A percentile compares a stretch with the other conserved stretches of the same genome.
phyloP scores from a whole-genome alignment of 2,888 invertebrate genomes.

The Athalia cordata region DNA sequence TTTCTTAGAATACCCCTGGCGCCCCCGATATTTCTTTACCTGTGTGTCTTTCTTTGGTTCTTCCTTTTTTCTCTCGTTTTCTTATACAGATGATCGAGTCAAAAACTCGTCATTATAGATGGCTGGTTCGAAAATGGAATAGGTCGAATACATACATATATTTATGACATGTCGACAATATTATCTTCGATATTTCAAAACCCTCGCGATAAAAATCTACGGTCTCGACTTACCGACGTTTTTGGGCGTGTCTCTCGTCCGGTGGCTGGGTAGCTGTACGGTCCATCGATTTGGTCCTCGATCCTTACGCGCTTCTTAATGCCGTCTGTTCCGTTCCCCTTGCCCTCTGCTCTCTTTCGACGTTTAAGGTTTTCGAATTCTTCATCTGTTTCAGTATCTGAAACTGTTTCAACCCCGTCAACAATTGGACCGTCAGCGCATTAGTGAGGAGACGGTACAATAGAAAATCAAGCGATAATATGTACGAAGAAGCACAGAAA shows the following conservation, averaged over 20 bases:
- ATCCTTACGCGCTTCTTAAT: too few species aligned
- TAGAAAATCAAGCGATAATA: too few species aligned
- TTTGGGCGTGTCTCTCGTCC: conserved; percentile 42
- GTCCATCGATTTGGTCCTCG: background rate
- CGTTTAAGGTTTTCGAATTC: background rate
- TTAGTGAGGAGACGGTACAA: too few species aligned
- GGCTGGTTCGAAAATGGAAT: conserved; percentile 23
- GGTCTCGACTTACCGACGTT: conserved; percentile 48
- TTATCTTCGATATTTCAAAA: conserved; percentile 56
- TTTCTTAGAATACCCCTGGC: background rate
- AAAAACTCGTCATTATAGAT: conserved; percentile 42
- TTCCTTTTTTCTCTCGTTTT: background rate
- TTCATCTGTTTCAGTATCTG: background rate
- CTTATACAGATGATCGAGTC: conserved; percentile 43
- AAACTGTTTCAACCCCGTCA: too few species aligned
- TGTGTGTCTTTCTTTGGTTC: background rate
- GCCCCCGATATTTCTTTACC: background rate
- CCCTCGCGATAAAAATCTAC: conserved; percentile 52
- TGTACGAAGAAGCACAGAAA: too few species aligned
- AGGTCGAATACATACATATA: conserved; percentile 13
- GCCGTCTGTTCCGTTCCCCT: too few species aligned
- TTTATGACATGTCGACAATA: conserved; percentile 56
- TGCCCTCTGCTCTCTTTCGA: too few species aligned
- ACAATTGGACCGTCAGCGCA: too few species aligned
- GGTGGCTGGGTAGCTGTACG: background rate